These are phyloP conservation scores for Apamea monoglypha DNA, from an alignment of 2,888 invertebrate genomes.

Conservation along the genomic window DNA sequence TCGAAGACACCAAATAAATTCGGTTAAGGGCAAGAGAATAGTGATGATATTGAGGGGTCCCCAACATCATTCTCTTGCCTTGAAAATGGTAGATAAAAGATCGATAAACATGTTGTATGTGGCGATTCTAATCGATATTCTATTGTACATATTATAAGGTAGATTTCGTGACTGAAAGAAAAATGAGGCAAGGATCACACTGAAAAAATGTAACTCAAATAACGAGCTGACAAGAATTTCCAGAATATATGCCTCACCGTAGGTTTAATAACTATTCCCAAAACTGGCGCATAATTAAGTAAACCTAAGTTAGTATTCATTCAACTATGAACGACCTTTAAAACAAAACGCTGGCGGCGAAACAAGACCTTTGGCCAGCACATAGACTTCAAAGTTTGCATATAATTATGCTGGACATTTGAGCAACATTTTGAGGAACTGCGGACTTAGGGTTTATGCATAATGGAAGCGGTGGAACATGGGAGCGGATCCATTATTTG, in stretches of 20 bases:
- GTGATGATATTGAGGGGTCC: too few species aligned
- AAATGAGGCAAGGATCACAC: not conserved
- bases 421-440: slow-evolving; percentile 54
- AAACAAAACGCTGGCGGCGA: slow-evolving; percentile 45
- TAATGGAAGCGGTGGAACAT: slow-evolving; percentile 46
- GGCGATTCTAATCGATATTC: not conserved
- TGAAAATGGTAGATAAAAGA: not conserved
- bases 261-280: not conserved
- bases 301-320: slow-evolving; percentile 22
- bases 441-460: slow-evolving; percentile 48
- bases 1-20: not conserved
- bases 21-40: not conserved
- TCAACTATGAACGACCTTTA: slow-evolving; percentile 27
- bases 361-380: slow-evolving; percentile 51
- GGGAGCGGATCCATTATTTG: slow-evolving; percentile 36
- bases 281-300: slow-evolving; percentile 1
- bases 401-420: slow-evolving; percentile 66
- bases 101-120: not conserved
- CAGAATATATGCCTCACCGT: not conserved
- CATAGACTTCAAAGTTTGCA: slow-evolving; percentile 65
- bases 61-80: not conserved
- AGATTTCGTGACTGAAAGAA: not conserved
- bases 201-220: not conserved
- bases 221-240: not conserved
- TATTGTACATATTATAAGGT: not conserved